Conservation (phyloP, 2,113 vertebrate species). For the Malaclemys terrapin region DNA sequence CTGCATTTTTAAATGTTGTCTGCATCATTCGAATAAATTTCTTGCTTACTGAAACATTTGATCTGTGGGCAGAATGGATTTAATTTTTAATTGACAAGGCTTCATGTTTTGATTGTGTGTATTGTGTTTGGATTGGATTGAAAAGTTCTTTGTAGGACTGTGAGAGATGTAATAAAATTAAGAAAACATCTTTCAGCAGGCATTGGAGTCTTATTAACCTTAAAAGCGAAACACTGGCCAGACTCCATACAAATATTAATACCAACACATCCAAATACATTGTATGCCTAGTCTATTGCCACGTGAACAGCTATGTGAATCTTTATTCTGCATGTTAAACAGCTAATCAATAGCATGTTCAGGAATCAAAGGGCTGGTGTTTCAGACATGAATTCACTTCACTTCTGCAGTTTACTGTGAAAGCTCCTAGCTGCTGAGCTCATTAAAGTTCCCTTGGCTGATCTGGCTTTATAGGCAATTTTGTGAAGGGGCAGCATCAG, state of each 20-base stretch:
- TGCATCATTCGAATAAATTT: not conserved
- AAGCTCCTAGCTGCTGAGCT: slow-evolving; percentile 58
- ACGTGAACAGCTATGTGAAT: slow-evolving; percentile 14
- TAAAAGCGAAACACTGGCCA: not conserved
- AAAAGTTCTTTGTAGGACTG: not conserved
- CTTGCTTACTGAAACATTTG: not conserved
- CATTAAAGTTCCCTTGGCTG: slow-evolving; percentile 71
- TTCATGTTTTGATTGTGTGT: slow-evolving; percentile 4
- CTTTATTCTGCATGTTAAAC: slow-evolving; percentile 48
- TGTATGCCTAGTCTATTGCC: slow-evolving; percentile 13
- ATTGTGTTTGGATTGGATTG: not conserved
- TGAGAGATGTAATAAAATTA: not conserved
- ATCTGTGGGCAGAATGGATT: not conserved
- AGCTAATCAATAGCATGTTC: slow-evolving; percentile 57
- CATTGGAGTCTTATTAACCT: not conserved
- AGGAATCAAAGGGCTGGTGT: slow-evolving; percentile 57
- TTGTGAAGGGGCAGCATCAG: slow-evolving; percentile 77
- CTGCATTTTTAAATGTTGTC: not conserved
- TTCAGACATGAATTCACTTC: slow-evolving; percentile 61
- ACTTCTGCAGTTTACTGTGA: slow-evolving; percentile 29
- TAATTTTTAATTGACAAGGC: slow-evolving; percentile 6
- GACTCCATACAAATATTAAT: not conserved
- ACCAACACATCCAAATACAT: not conserved
- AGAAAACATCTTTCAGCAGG: not conserved
- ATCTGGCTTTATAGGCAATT: slow-evolving; percentile 75